These are phyloP conservation scores for Monopis laevigella DNA, from an alignment of 2,888 invertebrate species.

Conservation along the genomic window DNA sequence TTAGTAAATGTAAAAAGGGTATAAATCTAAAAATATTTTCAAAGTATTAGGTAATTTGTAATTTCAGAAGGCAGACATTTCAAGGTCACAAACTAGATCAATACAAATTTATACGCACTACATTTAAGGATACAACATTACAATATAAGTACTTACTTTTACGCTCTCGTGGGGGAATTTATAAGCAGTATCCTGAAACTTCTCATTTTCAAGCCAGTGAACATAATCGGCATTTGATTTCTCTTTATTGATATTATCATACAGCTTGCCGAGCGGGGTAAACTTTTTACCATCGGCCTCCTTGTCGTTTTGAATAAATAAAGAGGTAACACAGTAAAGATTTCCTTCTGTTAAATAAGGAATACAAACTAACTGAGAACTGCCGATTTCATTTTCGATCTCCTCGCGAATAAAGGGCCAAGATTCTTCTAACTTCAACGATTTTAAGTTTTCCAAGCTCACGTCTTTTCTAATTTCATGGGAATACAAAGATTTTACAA, in stretches of 20 bases:
- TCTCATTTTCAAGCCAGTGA: conserved; percentile 42
- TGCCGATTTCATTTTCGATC: conserved; percentile 62
- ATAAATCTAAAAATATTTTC: too few species aligned
- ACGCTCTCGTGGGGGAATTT: conserved; percentile 64
- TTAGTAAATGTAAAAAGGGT: too few species aligned
- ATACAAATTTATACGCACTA: not conserved
- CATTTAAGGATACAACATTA: not conserved
- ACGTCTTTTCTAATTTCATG: conserved; percentile 63
- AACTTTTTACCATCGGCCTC: conserved; percentile 57
- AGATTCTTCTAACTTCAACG: conserved; percentile 56
- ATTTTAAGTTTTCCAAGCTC: conserved; percentile 50
- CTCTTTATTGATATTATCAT: conserved; percentile 45
- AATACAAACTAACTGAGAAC: conserved; percentile 56
- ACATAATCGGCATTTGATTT: conserved; percentile 47
- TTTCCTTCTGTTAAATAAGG: conserved; percentile 62
- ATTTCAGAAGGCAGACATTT: not conserved
- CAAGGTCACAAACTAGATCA: not conserved
- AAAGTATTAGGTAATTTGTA: conserved; percentile 1
- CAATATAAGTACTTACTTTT: conserved; percentile 29
- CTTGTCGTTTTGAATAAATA: conserved; percentile 57
- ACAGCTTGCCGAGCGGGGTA: conserved; percentile 51
- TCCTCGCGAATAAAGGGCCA: conserved; percentile 65
- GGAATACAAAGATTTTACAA: conserved; percentile 57
- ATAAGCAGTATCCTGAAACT: conserved; percentile 44
- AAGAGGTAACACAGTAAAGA: conserved; percentile 53